Percentiles rank a stretch among this genome's conserved stretches.
These are phyloP conservation scores for Brachionus manjavacas DNA, from an alignment of 1,140 invertebrate species.

Conservation along the genomic window DNA sequence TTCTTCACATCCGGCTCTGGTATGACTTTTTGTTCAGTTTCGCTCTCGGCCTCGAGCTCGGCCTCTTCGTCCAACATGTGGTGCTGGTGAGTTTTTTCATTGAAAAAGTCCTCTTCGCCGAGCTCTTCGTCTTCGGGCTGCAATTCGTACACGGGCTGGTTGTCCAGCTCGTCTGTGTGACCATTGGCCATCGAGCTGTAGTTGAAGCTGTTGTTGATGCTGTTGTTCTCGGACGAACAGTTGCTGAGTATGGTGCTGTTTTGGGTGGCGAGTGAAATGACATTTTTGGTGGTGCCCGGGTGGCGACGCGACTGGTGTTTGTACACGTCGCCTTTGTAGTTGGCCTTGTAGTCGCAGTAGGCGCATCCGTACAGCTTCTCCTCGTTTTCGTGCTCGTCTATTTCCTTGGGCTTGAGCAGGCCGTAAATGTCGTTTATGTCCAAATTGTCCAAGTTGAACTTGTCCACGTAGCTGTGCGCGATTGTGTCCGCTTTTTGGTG, in stretches of 20 bases:
- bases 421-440: slow-evolving; percentile 25
- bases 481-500: slow-evolving; percentile 37
- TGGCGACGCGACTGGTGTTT: slow-evolving; percentile 40
- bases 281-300: slow-evolving; percentile 37
- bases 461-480: slow-evolving; percentile 29
- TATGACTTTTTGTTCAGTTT: not conserved
- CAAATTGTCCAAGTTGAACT: slow-evolving; percentile 16
- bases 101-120: slow-evolving; percentile 2
- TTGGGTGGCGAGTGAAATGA: not conserved
- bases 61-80: not conserved
- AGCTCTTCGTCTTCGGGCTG: no score
- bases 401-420: slow-evolving; percentile 28
- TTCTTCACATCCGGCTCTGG: not conserved
- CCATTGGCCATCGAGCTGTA: not conserved
- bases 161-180: not conserved
- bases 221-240: slow-evolving; percentile 38
- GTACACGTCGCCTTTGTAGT: slow-evolving; percentile 37
- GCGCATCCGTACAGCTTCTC: slow-evolving; percentile 32
- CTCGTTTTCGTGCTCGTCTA: slow-evolving; percentile 19
- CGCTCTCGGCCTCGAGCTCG: not conserved
- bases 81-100: not conserved
- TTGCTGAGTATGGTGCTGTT: not conserved
- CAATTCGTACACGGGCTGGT: no score
- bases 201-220: slow-evolving; percentile 28
- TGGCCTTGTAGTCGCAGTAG: slow-evolving; percentile 41